phyloP scores from a whole-genome alignment of 2,797 vertebrate genomes.

The Petrocephalus sullivani region DNA sequence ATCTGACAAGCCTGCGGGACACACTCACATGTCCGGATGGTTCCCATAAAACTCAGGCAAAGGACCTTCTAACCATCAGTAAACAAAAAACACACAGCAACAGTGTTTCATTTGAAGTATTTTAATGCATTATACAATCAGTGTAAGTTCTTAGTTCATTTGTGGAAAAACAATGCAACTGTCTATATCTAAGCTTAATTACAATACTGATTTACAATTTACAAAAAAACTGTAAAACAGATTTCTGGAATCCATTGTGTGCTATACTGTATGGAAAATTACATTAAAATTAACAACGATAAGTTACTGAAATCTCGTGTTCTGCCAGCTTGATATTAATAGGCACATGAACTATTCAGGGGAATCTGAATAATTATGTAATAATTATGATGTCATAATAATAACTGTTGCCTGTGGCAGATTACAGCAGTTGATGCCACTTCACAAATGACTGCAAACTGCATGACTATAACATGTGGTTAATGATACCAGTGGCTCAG shows the following conservation, averaged over 20 bases:
- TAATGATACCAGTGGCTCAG: background rate
- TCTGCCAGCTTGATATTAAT: background rate
- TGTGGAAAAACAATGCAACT: background rate
- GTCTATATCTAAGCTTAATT: background rate
- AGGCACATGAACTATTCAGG: background rate
- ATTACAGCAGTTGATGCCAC: background rate
- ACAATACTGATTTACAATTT: background rate
- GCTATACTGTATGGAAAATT: background rate
- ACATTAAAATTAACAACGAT: background rate
- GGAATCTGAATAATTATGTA: background rate
- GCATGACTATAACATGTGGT: background rate
- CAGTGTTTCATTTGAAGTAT: background rate
- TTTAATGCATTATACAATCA: background rate
- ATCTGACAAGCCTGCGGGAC: background rate
- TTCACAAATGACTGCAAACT: background rate
- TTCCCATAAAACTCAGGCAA: background rate
- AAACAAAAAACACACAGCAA: background rate
- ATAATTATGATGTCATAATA: background rate
- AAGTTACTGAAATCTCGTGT: background rate
- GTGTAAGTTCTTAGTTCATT: background rate
- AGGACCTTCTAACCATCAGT: background rate
- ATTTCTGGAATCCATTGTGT: background rate
- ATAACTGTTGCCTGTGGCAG: background rate
- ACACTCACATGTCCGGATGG: background rate
- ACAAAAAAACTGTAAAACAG: background rate